A percentile compares a stretch with the other conserved stretches of the same genome.
Evolutionary conservation across 2,888 invertebrate species (phyloP).

Genomic region (Scaptomyza flava): DNA sequence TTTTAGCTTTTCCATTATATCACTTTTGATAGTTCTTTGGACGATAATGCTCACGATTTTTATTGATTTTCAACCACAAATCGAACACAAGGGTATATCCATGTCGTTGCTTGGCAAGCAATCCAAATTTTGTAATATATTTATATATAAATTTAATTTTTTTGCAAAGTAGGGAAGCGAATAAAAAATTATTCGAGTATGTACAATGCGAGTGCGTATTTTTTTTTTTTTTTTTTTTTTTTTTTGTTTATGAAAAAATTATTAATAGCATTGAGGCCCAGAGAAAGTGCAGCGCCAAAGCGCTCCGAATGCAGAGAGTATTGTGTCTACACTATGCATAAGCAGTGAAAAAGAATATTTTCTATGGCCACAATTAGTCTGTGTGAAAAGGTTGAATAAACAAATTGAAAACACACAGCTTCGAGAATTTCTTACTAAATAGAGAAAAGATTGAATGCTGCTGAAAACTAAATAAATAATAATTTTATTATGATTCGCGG

Average conservation of each 20-base stretch:
- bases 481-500: slow-evolving; percentile 26
- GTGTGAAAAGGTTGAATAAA: slow-evolving; percentile 55
- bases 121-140: not conserved
- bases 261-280: slow-evolving; percentile 63
- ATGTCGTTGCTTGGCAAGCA: not conserved
- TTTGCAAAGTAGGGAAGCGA: slow-evolving; percentile 37
- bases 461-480: slow-evolving; percentile 16
- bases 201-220: slow-evolving; percentile 24
- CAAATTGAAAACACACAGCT: slow-evolving; percentile 30
- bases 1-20: not conserved
- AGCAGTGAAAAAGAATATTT: slow-evolving; percentile 37
- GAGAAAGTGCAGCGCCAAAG: slow-evolving; percentile 33
- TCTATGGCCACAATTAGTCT: slow-evolving; percentile 52
- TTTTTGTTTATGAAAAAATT: slow-evolving; percentile 19
- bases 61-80: not conserved
- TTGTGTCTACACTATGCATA: slow-evolving; percentile 6
- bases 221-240: not conserved
- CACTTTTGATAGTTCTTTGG: not conserved
- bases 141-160: slow-evolving; percentile 11
- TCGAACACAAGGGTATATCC: slow-evolving; percentile 17
- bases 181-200: slow-evolving; percentile 51
- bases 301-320: slow-evolving; percentile 20
- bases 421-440: not conserved
- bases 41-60: no score
- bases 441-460: not conserved